Evolutionary conservation across 2,888 invertebrate species (phyloP), one percentile per base, ranked within the genome.

Genomic region (Serripes groenlandicus): DNA sequence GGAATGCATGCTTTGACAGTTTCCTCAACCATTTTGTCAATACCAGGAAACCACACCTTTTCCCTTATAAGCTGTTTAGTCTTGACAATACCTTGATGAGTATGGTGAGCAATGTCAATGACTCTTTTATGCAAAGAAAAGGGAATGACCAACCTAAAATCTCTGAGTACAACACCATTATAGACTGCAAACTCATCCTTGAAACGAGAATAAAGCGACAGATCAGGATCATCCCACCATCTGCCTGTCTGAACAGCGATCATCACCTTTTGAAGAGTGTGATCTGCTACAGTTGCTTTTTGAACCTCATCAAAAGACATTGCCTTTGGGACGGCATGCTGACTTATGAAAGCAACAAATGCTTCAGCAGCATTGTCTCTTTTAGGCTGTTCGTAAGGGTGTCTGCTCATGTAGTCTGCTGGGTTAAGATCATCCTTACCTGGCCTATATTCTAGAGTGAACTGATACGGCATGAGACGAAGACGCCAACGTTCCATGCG

Each of bases 401-500:
- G n/a, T n/a, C n/a, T n/a, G n/a, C 42, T n/a, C 84, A 52, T 32
- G 81, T 81, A 30, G 49, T 89, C 86, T 32, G 82, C 83, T n/a
- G 81, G 83, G 64, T 87, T 88, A 23, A 56, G n/a, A n/a, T n/a
- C n/a, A n/a, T n/a, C n/a, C 28, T 28, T n/a, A 18, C 84, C 85
- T 23, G 78, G 69, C 15, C 85, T 85, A 42, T 86, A 66, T 15
- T 28, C 37, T 3, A 86, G 82, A 0, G 37, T 72, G 28, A 87
- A 86, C n/a, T 64, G 64, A 58, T 83, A 90, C 21, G 77, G 81
- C 42, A 83, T 83, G 26, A 92, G 35, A 23, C 88, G 30, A 5
- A 91, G 60, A n/a, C 83, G 75, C 89, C 89, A 90, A 5, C 91
- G 34, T 66, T 90, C 88, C 15, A 92, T 87, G 23, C 91, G 42